Conservation (phyloP, 2,797 vertebrate genomes). For the Sebastes jordani region DNA sequence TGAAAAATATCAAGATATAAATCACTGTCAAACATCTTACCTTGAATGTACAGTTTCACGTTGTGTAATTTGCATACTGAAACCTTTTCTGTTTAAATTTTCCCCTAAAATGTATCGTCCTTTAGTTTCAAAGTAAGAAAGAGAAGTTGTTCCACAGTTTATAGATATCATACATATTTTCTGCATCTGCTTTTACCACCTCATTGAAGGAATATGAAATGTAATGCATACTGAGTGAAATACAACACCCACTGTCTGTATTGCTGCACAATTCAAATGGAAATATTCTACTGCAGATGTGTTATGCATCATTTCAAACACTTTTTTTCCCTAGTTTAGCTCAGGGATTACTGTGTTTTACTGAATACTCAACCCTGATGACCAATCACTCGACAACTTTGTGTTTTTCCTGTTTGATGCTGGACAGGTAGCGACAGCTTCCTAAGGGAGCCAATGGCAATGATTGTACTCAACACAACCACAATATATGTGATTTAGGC, state of each 20-base stretch:
- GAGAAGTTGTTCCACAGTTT: neutral
- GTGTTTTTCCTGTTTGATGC: neutral
- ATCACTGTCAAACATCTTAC: neutral
- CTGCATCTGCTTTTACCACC: neutral
- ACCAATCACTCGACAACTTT: neutral
- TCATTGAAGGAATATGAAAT: constrained; percentile 15
- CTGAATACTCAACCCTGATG: neutral
- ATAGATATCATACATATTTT: neutral
- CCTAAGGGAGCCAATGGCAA: neutral
- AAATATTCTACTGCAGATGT: neutral
- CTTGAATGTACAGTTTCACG: neutral
- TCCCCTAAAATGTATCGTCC: neutral
- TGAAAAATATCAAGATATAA: neutral
- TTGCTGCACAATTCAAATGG: neutral
- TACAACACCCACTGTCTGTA: neutral
- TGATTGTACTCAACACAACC: neutral
- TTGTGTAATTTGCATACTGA: neutral
- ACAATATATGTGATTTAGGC: neutral
- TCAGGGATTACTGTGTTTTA: neutral
- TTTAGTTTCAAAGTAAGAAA: neutral
- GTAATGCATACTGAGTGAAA: constrained; percentile 5
- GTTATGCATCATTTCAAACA: neutral
- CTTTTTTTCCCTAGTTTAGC: neutral
- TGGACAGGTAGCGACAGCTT: neutral
- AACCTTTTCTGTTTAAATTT: neutral